phyloP scores from a whole-genome alignment of 2,113 vertebrate genomes.

The Chrysemys picta region DNA sequence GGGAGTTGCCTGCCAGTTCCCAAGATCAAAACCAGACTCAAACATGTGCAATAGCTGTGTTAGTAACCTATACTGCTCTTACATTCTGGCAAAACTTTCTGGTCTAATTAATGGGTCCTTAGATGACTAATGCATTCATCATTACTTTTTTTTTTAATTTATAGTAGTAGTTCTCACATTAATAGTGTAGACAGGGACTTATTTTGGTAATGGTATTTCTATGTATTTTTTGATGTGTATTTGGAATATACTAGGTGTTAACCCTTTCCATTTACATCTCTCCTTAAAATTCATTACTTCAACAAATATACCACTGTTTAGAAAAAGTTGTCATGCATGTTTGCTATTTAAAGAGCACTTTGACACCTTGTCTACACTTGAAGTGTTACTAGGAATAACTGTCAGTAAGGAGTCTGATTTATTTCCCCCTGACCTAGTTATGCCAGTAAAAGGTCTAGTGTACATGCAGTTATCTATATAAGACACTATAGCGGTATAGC shows the following conservation, averaged over 20 bases:
- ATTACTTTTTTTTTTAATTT: no score
- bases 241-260: neutral
- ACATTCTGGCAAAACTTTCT: neutral
- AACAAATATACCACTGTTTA: neutral
- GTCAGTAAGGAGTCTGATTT: neutral
- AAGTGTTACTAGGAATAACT: neutral
- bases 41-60: neutral
- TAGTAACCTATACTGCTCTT: neutral
- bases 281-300: neutral
- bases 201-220: no score
- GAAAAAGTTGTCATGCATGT: neutral
- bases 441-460: no score
- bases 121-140: neutral
- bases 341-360: neutral
- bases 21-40: neutral
- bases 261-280: neutral
- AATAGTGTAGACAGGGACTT: neutral
- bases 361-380: neutral
- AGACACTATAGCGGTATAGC: no score
- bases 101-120: neutral
- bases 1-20: neutral
- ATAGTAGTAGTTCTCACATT: neutral
- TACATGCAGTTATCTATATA: no score
- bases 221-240: neutral
- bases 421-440: neutral